Evolutionary conservation across 2,888 invertebrate genomes (phyloP).

Genomic region (Ophion ventricosus): DNA sequence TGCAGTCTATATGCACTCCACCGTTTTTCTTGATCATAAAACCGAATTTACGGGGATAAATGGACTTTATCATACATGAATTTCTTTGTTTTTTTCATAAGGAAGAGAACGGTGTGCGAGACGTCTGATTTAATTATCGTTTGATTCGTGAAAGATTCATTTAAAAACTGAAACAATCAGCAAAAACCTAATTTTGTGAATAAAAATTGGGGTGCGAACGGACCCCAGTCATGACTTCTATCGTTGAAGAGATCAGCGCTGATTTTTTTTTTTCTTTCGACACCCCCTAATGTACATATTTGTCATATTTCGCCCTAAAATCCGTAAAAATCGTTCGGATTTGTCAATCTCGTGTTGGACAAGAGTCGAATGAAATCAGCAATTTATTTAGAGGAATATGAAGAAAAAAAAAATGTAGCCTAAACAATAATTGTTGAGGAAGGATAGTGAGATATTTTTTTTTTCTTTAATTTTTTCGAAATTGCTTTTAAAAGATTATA

Average conservation of each 20-base stretch:
- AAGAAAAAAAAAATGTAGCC: background rate
- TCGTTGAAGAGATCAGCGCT: background rate
- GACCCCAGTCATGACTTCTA: no score
- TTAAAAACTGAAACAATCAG: no score
- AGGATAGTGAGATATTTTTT: slow-evolving; percentile 3
- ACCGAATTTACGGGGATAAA: no score
- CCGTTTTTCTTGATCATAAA: no score
- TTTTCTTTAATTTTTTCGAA: slow-evolving; percentile 32
- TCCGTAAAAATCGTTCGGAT: background rate
- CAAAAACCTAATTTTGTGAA: no score
- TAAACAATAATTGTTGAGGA: background rate
- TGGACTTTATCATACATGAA: no score
- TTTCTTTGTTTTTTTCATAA: no score
- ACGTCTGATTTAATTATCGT: no score
- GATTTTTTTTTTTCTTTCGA: background rate
- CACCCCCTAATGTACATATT: background rate
- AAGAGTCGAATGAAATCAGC: background rate
- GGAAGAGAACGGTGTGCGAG: no score
- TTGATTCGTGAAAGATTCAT: no score
- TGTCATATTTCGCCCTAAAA: background rate
- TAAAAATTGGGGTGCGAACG: no score
- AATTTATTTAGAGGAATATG: background rate
- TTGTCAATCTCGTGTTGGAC: background rate
- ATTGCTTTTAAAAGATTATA: slow-evolving; percentile 36
- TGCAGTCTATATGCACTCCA: no score